Conservation (phyloP, 1,140 invertebrate species). For the Cotesia vestalis region DNA sequence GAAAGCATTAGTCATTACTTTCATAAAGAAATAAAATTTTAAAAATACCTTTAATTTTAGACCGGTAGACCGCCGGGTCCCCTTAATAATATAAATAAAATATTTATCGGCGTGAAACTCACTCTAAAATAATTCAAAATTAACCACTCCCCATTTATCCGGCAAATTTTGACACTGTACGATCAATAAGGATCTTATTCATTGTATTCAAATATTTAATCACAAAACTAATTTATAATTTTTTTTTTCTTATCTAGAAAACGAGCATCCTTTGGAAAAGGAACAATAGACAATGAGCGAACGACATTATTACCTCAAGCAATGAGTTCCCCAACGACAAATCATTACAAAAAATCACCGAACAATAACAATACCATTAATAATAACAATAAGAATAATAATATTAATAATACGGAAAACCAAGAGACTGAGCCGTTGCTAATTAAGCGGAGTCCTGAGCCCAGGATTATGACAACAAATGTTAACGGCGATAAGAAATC, state of each 20-base stretch:
- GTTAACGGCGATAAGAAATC: conserved; percentile 39
- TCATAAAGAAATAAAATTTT: no score
- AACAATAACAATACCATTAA: no score
- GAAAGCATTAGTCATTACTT: no score
- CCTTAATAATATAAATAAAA: no score
- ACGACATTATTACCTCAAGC: conserved; percentile 44
- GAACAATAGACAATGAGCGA: conserved; percentile 51
- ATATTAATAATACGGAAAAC: conserved; percentile 41
- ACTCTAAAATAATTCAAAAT: no score
- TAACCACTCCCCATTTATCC: no score
- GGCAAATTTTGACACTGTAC: no score
- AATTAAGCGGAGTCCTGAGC: conserved; percentile 48
- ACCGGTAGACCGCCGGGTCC: no score
- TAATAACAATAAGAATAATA: conserved; percentile 32
- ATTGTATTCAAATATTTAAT: not conserved
- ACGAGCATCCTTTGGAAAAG: conserved; percentile 57
- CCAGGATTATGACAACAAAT: conserved; percentile 15
- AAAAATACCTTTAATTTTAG: no score
- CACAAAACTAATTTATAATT: not conserved
- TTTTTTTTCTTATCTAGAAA: conserved; percentile 53
- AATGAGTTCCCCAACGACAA: conserved; percentile 21
- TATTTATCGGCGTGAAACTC: no score
- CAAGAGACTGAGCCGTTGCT: conserved; percentile 48
- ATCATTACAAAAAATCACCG: no score
- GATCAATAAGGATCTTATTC: no score